A percentile compares a stretch with the other conserved stretches of the same genome.
These are phyloP conservation scores for Samia ricini DNA, from an alignment of 1,140 invertebrate species.

Conservation along the genomic window DNA sequence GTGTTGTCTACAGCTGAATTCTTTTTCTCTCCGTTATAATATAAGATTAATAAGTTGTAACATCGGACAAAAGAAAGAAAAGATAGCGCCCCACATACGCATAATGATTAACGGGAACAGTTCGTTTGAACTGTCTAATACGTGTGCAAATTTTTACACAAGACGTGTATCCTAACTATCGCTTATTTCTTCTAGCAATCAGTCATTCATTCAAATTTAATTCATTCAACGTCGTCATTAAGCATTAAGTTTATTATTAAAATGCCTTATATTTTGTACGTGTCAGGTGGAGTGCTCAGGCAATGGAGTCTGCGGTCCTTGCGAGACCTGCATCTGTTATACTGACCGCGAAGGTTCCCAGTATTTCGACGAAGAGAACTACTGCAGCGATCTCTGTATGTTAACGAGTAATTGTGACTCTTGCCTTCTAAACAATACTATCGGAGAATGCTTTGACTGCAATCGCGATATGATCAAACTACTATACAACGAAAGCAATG, in stretches of 20 bases:
- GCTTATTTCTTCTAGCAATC: too few relatives aligned
- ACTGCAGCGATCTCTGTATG: conserved; percentile 55
- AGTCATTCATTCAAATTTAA: too few relatives aligned
- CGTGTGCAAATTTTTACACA: too few relatives aligned
- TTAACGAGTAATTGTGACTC: conserved; percentile 38
- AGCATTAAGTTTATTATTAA: background rate
- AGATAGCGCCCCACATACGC: too few relatives aligned
- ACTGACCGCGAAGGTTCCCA: conserved; percentile 41
- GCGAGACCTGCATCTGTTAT: conserved; percentile 45
- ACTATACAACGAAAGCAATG: conserved; percentile 18
- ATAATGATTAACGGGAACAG: too few relatives aligned
- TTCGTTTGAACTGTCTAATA: too few relatives aligned
- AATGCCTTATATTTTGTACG: background rate
- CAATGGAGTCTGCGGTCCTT: conserved; percentile 49
- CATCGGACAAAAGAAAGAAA: too few relatives aligned
- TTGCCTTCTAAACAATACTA: conserved; percentile 30
- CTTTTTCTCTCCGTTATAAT: too few relatives aligned
- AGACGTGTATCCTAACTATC: too few relatives aligned
- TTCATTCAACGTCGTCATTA: too few relatives aligned
- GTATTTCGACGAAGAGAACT: conserved; percentile 52
- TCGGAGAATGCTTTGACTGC: conserved; percentile 32
- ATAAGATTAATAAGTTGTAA: too few relatives aligned
- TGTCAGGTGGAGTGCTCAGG: conserved; percentile 48
- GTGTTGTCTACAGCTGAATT: too few relatives aligned
- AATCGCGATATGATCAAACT: conserved; percentile 21